Evolutionary conservation across 2,797 vertebrate genomes (phyloP).

Genomic region (Poeciliopsis paucimaculata): DNA sequence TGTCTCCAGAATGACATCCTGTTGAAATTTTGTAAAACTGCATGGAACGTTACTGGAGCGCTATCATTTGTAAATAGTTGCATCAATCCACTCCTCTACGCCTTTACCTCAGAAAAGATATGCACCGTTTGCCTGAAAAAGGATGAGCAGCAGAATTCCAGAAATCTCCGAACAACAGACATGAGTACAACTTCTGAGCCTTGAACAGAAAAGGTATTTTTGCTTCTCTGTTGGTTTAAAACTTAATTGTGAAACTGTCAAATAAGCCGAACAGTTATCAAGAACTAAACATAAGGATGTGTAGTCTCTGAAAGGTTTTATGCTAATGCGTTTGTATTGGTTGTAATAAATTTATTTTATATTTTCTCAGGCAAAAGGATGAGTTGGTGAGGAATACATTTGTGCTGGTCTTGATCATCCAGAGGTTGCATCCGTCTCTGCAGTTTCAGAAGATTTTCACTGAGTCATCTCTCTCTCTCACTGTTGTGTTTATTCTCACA

Average conservation of each 20-base stretch:
- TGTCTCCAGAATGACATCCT: neutral
- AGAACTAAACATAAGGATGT: neutral
- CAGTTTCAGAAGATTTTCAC: neutral
- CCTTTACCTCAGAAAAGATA: slow-evolving; percentile 27
- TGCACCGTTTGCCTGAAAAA: slow-evolving; percentile 5
- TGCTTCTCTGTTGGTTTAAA: neutral
- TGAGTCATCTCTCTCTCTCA: neutral
- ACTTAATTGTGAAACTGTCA: neutral
- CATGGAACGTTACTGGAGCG: neutral
- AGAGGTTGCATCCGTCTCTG: neutral
- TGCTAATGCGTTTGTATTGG: neutral
- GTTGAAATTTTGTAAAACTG: neutral
- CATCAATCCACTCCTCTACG: slow-evolving; percentile 47
- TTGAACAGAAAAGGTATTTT: neutral
- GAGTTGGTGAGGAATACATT: neutral
- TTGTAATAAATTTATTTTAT: neutral
- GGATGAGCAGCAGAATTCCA: neutral
- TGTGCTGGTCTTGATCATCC: neutral
- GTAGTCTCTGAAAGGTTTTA: neutral
- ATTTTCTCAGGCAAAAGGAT: neutral
- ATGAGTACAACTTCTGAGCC: neutral
- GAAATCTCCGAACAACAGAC: neutral
- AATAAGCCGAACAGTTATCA: neutral
- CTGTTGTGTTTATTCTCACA: neutral
- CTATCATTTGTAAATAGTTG: slow-evolving; percentile 34